These are phyloP conservation scores for Lophotis ruficrista DNA, from an alignment of 2,113 vertebrate genomes.

Conservation along the genomic window DNA sequence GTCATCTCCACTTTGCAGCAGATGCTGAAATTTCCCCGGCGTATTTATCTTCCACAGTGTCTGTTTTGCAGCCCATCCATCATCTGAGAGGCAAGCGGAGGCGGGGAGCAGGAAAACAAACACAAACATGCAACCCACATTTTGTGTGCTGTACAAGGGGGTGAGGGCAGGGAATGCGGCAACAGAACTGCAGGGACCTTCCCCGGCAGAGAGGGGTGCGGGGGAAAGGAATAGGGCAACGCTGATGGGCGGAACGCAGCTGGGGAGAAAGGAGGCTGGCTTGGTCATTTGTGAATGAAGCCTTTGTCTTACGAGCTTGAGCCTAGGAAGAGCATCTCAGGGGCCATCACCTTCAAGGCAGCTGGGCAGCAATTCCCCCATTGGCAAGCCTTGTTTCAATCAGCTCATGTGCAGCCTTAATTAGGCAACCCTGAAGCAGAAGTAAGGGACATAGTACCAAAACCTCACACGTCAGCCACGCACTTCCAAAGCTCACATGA, in stretches of 20 bases:
- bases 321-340: background rate
- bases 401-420: background rate
- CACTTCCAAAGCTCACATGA: background rate
- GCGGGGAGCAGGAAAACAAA: background rate
- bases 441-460: background rate
- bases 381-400: background rate
- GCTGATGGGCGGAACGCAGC: background rate
- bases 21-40: background rate
- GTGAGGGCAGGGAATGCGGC: background rate
- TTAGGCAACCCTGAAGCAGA: background rate
- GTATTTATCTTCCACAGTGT: background rate
- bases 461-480: background rate
- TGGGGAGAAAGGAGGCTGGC: background rate
- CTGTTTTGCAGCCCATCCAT: background rate
- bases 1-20: background rate
- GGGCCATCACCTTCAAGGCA: background rate
- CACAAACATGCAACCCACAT: background rate
- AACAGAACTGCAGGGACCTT: background rate
- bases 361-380: background rate
- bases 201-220: accelerated
- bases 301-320: background rate
- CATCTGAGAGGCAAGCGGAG: background rate
- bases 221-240: background rate
- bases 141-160: background rate
- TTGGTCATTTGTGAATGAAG: background rate